Conservation (phyloP, 2,888 invertebrate genomes). For the Xylocampa areola region DNA sequence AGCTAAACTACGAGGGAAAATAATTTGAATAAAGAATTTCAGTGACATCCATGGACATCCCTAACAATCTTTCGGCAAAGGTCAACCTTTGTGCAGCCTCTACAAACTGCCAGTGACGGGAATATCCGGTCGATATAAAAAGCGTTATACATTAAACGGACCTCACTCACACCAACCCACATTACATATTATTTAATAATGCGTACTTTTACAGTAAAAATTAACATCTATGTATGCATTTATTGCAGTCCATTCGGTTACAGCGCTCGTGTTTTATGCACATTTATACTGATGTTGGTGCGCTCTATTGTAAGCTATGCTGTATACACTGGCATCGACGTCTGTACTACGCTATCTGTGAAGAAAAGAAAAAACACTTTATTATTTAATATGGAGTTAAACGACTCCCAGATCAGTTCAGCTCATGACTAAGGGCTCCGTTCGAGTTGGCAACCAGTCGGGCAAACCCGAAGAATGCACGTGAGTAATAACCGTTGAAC, state of each 20-base stretch:
- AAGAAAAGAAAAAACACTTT: conserved; percentile 53
- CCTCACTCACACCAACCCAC: conserved; percentile 81
- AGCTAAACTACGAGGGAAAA: conserved; percentile 42
- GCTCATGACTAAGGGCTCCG: too few relatives aligned
- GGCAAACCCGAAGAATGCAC: too few relatives aligned
- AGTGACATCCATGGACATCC: conserved; percentile 50
- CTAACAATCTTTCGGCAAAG: conserved; percentile 29
- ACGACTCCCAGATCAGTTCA: too few relatives aligned
- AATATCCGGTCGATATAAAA: conserved; percentile 66
- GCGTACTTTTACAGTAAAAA: conserved; percentile 79
- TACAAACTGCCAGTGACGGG: conserved; percentile 67
- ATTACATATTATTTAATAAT: conserved; percentile 74
- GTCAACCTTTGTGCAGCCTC: conserved; percentile 44
- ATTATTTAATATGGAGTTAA: background rate
- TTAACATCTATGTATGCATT: conserved; percentile 81
- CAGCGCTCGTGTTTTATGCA: conserved; percentile 71
- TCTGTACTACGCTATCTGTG: conserved; percentile 75
- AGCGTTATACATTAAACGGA: conserved; percentile 76
- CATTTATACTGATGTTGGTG: conserved; percentile 75
- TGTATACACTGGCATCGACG: conserved; percentile 78
- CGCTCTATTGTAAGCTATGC: conserved; percentile 79
- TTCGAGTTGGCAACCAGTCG: too few relatives aligned
- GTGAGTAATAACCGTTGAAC: too few relatives aligned
- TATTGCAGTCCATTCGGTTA: conserved; percentile 78
- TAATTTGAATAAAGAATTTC: conserved; percentile 46